A percentile compares a stretch with the other conserved stretches of the same genome.
Evolutionary conservation across 1,140 invertebrate genomes (phyloP).

Genomic region (Hycleus phaleratus): DNA sequence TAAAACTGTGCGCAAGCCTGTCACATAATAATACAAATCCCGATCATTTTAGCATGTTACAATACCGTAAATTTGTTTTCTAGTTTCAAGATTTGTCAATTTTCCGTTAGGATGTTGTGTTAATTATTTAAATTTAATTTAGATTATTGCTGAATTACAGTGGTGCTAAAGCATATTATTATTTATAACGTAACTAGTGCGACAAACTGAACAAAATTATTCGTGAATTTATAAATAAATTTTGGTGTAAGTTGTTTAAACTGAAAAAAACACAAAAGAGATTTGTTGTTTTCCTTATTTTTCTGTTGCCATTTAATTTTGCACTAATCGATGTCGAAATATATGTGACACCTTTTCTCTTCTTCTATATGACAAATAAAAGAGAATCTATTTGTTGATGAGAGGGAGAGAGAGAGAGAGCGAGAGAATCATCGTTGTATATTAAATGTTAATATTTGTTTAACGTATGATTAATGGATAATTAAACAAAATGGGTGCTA

Average conservation of each 20-base stretch:
- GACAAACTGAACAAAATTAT: conserved; percentile 35
- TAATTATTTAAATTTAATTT: too few relatives aligned
- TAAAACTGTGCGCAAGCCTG: conserved; percentile 5
- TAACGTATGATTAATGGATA: too few relatives aligned
- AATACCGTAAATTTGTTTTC: too few relatives aligned
- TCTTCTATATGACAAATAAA: conserved; percentile 7
- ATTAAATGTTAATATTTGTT: too few relatives aligned
- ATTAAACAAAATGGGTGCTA: conserved; percentile 4
- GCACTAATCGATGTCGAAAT: conserved; percentile 33
- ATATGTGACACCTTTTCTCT: conserved; percentile 29
- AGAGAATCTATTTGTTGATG: too few relatives aligned
- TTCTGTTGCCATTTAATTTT: conserved; percentile 26
- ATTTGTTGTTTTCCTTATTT: not conserved
- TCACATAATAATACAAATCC: not conserved
- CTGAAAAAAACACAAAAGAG: not conserved
- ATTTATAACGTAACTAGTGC: conserved; percentile 1
- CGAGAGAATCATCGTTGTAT: too few relatives aligned
- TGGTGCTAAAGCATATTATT: too few relatives aligned
- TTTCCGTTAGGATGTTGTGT: too few relatives aligned
- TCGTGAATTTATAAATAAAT: conserved; percentile 32
- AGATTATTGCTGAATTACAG: too few relatives aligned
- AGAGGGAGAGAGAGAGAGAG: too few relatives aligned
- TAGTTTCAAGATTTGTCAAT: too few relatives aligned
- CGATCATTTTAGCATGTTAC: too few relatives aligned
- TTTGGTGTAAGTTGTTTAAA: conserved; percentile 32